Conservation (phyloP, 2,888 invertebrate genomes). For the Apotomis turbidana region DNA sequence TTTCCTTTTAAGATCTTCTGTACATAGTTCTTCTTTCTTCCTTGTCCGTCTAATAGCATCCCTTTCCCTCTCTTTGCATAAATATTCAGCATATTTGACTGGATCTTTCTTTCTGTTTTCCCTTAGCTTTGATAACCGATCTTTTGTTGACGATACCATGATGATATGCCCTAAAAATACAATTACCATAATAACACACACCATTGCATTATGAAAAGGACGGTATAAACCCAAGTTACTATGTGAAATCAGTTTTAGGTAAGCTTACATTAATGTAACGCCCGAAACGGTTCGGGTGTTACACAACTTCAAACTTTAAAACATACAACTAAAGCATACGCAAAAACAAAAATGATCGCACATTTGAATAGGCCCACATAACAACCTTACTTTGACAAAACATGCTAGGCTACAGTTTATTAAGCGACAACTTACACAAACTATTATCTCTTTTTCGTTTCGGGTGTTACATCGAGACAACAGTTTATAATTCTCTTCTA, state of each 20-base stretch:
- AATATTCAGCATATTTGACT: slow-evolving; percentile 12
- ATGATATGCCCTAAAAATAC: slow-evolving; percentile 4
- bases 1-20: slow-evolving; percentile 5
- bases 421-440: neutral
- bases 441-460: slow-evolving; percentile 8
- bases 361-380: neutral
- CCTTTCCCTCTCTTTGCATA: slow-evolving; percentile 14
- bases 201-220: slow-evolving; percentile 1
- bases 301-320: slow-evolving; percentile 10
- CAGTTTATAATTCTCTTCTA: slow-evolving; percentile 7
- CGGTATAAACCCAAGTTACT: neutral
- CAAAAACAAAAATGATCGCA: neutral
- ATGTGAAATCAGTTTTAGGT: slow-evolving; percentile 1
- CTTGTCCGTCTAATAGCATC: slow-evolving; percentile 13
- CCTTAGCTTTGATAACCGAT: neutral
- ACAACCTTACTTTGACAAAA: slow-evolving; percentile 4
- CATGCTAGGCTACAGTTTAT: slow-evolving; percentile 5
- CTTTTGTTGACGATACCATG: slow-evolving; percentile 1
- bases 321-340: neutral
- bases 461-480: slow-evolving; percentile 8
- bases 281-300: neutral
- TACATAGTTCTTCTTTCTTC: slow-evolving; percentile 9
- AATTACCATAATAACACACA: slow-evolving; percentile 12
- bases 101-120: slow-evolving; percentile 11
- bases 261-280: neutral